A percentile compares a stretch with the other conserved stretches of the same genome.
Evolutionary conservation across 2,797 vertebrate genomes (phyloP).

Genomic region (Acanthornis magna): DNA sequence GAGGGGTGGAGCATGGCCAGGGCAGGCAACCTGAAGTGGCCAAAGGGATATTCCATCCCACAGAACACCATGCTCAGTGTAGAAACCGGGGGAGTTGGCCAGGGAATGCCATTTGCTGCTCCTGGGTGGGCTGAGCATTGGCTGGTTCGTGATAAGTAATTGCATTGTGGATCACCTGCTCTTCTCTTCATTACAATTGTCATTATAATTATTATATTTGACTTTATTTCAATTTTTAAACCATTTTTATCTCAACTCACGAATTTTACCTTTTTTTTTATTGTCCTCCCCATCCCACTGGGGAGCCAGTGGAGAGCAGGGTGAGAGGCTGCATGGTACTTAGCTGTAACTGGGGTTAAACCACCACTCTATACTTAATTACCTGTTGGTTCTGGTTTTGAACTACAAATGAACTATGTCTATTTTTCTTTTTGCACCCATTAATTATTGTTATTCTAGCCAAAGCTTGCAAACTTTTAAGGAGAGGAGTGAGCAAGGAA

Average conservation of each 20-base stretch:
- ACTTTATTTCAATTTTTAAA: neutral
- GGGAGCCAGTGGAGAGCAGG: neutral
- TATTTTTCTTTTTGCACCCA: neutral
- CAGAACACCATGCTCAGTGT: no score
- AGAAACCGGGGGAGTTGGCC: neutral
- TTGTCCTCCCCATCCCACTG: neutral
- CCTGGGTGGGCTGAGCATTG: accelerated
- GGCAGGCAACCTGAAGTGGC: neutral
- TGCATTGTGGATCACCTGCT: accelerated
- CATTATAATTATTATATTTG: neutral
- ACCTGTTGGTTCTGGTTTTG: neutral
- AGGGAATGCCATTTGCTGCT: neutral
- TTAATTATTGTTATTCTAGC: neutral
- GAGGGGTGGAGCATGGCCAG: neutral
- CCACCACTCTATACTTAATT: neutral
- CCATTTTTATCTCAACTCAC: neutral
- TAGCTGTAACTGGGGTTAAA: neutral
- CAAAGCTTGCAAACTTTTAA: neutral
- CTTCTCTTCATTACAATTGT: neutral
- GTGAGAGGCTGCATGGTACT: neutral
- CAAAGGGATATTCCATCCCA: neutral
- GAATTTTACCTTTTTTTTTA: neutral
- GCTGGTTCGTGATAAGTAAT: accelerated
- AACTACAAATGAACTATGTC: neutral
- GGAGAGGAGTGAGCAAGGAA: neutral